phyloP scores from a whole-genome alignment of 2,113 vertebrate species.

The Onychorhynchus coronatus region DNA sequence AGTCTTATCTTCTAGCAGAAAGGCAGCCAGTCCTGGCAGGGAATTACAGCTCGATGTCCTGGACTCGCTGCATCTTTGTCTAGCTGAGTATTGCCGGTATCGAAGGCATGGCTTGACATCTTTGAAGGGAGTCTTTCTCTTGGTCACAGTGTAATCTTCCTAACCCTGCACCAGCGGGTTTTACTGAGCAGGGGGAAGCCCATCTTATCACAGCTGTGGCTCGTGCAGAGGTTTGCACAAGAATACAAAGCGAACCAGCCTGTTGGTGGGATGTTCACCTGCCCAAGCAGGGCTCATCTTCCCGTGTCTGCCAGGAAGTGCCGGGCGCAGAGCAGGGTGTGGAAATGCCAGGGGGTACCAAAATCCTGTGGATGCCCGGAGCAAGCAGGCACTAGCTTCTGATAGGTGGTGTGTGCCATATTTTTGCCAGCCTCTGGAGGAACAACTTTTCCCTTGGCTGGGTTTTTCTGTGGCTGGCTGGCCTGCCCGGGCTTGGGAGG shows the following conservation, averaged over 20 bases:
- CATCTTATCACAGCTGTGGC: fast-evolving
- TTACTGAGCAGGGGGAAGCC: fast-evolving
- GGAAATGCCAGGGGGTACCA: neutral
- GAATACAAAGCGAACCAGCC: neutral
- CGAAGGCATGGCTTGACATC: fast-evolving
- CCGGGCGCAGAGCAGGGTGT: neutral
- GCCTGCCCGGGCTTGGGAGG: neutral
- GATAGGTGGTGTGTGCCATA: fast-evolving
- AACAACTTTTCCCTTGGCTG: neutral
- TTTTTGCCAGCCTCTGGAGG: neutral
- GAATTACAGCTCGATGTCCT: fast-evolving
- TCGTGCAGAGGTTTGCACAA: fast-evolving
- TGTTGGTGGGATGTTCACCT: neutral
- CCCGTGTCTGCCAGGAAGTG: fast-evolving
- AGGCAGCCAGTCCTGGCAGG: neutral
- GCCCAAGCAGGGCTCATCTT: fast-evolving
- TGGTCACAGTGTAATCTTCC: fast-evolving
- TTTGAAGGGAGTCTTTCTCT: neutral
- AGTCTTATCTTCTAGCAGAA: neutral
- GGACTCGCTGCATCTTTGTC: fast-evolving
- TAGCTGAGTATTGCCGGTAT: fast-evolving
- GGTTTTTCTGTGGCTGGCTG: neutral
- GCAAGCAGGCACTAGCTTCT: neutral
- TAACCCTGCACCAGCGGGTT: fast-evolving
- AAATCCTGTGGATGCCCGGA: neutral